phyloP scores from a whole-genome alignment of 2,113 vertebrate genomes.

The Eolophus roseicapilla region DNA sequence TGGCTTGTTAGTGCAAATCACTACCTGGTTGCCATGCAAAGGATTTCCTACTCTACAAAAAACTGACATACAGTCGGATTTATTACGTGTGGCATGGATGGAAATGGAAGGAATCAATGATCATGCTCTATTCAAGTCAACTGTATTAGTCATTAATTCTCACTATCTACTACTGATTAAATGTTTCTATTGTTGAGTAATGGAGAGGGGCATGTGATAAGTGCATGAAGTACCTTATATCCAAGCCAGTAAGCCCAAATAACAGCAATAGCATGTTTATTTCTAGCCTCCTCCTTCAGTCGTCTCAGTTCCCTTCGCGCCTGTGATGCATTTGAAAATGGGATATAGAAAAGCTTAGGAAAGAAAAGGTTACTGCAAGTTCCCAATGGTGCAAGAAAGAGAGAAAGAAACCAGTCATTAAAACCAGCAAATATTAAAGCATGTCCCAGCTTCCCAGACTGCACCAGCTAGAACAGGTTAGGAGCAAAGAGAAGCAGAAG shows the following conservation, averaged over 20 bases:
- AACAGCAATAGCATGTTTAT: constrained; percentile 95
- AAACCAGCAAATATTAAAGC: constrained; percentile 36
- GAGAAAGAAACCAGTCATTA: constrained; percentile 42
- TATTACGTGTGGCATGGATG: constrained; percentile 29
- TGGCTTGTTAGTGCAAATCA: constrained; percentile 65
- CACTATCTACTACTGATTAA: neutral
- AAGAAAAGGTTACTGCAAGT: constrained; percentile 68
- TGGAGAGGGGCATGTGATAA: constrained; percentile 66
- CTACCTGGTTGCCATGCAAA: constrained; percentile 46
- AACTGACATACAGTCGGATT: neutral
- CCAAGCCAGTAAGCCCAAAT: constrained; percentile 99
- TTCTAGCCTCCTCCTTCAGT: constrained; percentile 94
- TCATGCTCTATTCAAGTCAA: constrained; percentile 57
- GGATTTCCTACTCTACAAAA: constrained; percentile 3
- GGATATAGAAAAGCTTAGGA: constrained; percentile 76
- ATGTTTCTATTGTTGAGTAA: constrained; percentile 10
- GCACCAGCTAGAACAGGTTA: constrained; percentile 10
- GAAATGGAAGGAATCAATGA: constrained; percentile 20
- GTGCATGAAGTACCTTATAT: constrained; percentile 91
- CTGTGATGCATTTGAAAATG: constrained; percentile 84
- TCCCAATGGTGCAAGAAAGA: constrained; percentile 48
- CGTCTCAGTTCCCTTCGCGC: constrained; percentile 94
- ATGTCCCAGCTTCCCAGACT: constrained; percentile 55
- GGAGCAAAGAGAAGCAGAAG: constrained; percentile 13
- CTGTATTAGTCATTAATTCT: constrained; percentile 30